Conservation (phyloP, 2,888 invertebrate species). For the Morpho helenor region DNA sequence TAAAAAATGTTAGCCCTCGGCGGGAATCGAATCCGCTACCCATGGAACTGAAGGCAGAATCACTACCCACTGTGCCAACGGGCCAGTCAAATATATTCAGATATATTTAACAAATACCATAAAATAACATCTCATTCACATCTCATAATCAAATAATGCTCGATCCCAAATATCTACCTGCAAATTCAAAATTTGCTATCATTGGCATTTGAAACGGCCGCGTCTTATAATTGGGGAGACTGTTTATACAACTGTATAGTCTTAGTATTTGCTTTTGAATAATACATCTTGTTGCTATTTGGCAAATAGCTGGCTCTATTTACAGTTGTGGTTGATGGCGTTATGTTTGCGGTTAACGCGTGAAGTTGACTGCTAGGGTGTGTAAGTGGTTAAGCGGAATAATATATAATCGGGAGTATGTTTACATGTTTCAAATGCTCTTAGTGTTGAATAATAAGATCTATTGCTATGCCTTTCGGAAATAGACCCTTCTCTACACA, state of each 20-base stretch:
- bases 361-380: slow-evolving; percentile 21
- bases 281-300: slow-evolving; percentile 42
- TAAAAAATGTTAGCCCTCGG: too few relatives aligned
- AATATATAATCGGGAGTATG: slow-evolving; percentile 9
- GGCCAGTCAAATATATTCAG: too few relatives aligned
- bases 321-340: slow-evolving; percentile 21
- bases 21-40: too few relatives aligned
- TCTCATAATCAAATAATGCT: too few relatives aligned
- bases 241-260: slow-evolving; percentile 45
- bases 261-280: slow-evolving; percentile 53
- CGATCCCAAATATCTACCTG: too few relatives aligned
- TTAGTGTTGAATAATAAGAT: slow-evolving; percentile 9
- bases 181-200: too few relatives aligned
- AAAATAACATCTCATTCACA: too few relatives aligned
- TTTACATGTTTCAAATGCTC: slow-evolving; percentile 9
- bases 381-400: slow-evolving; percentile 17
- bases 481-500: slow-evolving; percentile 5
- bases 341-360: slow-evolving; percentile 22
- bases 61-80: too few relatives aligned
- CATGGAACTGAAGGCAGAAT: too few relatives aligned
- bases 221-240: slow-evolving; percentile 47
- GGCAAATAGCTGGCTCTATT: slow-evolving; percentile 22
- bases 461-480: slow-evolving; percentile 4
- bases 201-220: slow-evolving; percentile 52
- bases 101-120: too few relatives aligned